Base-by-base conservation (phyloP, 2,797 vertebrate species). In the Triplophysa bombifrons region DNA sequence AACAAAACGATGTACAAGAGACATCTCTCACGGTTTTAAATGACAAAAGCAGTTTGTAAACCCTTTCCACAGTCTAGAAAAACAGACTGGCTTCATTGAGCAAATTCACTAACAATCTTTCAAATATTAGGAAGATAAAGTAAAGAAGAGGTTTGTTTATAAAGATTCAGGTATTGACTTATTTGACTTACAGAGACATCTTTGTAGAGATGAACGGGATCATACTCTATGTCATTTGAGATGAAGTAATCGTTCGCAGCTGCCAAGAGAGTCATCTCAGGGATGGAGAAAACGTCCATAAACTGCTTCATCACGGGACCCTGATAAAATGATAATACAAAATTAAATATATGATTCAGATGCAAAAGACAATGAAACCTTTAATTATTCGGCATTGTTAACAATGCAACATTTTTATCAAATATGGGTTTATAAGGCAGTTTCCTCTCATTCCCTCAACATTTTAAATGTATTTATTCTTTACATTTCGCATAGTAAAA, bases 231-330 rank as follows among this genome's bases (percentile, higher is more conserved):
- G 78, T 92, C 88, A 0, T 95, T 93, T 83, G 88, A 88, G 86
- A 95, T 90, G 88, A 96, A 96, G 77, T 92, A 96, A 83, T 96
- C 94, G 27, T 96, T 96, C 13, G 91, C 93, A 19, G 88, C 89
- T 1, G 95, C 94, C 87, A 96, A 66, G 19, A 96, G 93, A 16
- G 90, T 95, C 94, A 96, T 96, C 86, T 96, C 95, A 0, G 95
- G 94, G 63, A 96, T 91, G 69, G 95, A 95, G 91, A 96, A 96
- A 78, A 96, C 93, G 81, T 96, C 95, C 95, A 96, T 96, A 76
- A 93, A 96, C 88, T 96, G 95, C 79, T 96, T 96, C 76, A 96
- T 89, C 75, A 90, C 93, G 3, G 95, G 95, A 5, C 95, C 95
- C 95, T 96, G 88, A 13, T 61, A 1, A 20, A 44, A 20, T 27